Base-by-base conservation (phyloP, 2,113 vertebrate species). In the Ceyx melanurus region DNA sequence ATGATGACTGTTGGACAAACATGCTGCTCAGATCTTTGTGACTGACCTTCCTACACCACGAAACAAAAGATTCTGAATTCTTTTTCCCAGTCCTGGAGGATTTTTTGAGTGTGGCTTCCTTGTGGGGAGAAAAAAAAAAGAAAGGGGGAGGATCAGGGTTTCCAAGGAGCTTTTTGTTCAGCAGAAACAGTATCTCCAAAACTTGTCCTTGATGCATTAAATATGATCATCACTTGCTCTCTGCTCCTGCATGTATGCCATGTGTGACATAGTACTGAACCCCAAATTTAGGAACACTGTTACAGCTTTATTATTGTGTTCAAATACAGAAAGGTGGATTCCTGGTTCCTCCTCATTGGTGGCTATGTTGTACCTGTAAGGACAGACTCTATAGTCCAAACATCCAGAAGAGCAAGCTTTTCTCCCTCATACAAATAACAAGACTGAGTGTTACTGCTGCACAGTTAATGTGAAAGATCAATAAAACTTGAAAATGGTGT, bases 401-500 rank as follows among this genome's bases (percentile, higher is more conserved):
- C 66, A 79, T 75, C 37, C 5, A 12, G 86, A 79, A 82, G 66
- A 64, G 21, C 54, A 95, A 85, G 13, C 62, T 57, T 81, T 93
- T 95, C 91, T 92, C 89, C 82, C 40, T 94, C 68, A 9, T 93
- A 48, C n/a, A 61, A 48, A 54, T 81, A 67, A 82, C 25, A 79
- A 76, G 85, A 77, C 86, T 56, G 83, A 73, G 77, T 88, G 72
- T 88, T 90, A 78, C 15, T 94, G 45, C 82, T 72, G 51, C 74
- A 40, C 78, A 89, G 50, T 92, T 65, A 31, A 33, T 77, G 3
- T 71, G 92, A 95, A 96, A 88, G 87, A 83, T 94, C 97, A 82
- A 95, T 94, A 97, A 94, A 96, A 77, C 40, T 62, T 97, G 78
- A 87, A 94, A 88, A 96, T 82, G 68, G 81, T 82, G 33, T 83